Conservation (phyloP, 2,797 vertebrate genomes). For the Pseudocheirus occidentalis region DNA sequence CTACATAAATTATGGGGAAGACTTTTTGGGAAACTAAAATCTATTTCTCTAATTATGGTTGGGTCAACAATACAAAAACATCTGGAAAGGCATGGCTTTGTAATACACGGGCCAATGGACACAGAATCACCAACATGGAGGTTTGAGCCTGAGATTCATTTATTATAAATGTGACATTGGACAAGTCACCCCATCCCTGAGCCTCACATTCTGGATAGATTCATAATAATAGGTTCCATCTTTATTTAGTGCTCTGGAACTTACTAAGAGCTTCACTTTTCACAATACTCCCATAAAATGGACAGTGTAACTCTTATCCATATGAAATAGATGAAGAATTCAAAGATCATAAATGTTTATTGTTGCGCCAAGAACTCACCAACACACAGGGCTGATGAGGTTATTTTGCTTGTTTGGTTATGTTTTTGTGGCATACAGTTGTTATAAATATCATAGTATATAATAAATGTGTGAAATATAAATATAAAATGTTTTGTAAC, state of each 20-base stretch:
- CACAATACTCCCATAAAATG: background rate
- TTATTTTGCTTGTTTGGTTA: background rate
- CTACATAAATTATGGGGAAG: constrained; percentile 18
- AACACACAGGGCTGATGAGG: no score
- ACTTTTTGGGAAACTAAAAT: constrained; percentile 25
- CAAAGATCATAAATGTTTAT: constrained; percentile 1
- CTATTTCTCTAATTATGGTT: constrained; percentile 23
- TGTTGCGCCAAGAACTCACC: background rate
- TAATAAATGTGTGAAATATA: background rate
- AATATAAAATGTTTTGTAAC: background rate
- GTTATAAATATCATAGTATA: background rate
- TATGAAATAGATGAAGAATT: background rate
- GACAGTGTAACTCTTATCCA: background rate
- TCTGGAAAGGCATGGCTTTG: background rate
- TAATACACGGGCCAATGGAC: background rate
- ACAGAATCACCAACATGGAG: background rate
- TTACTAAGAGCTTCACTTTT: background rate
- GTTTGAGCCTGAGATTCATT: background rate
- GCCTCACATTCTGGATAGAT: background rate
- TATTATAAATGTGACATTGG: background rate
- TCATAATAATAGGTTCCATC: background rate
- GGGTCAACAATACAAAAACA: constrained; percentile 11
- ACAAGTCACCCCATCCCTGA: background rate
- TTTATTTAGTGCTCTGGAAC: background rate
- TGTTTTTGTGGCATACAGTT: background rate